Evolutionary conservation across 2,888 invertebrate species (phyloP), one percentile per base, ranked within the genome.

Genomic region (Limnephilus rhombicus): DNA sequence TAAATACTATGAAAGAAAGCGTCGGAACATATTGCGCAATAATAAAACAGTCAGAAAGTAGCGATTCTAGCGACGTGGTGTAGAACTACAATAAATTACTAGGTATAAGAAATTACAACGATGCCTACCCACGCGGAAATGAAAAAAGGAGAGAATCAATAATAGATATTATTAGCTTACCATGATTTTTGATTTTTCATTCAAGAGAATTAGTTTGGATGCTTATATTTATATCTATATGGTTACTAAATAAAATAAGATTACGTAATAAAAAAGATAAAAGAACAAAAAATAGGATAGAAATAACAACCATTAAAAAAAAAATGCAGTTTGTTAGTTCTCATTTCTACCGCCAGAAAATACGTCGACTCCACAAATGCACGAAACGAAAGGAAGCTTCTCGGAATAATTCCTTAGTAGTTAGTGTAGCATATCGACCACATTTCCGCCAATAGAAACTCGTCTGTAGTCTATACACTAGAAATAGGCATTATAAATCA

Each of bases 381-480:
- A 18, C 18, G 53, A 68, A 68, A 68, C 53, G 18, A 24, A 68
- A 18, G 7, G 53, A 5, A 68, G 53, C 18, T 68, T 68, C 53
- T 18, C 18, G 53, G 53, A 68, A 24, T 68, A 7, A 24, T 68
- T 68, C 53, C 53, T 68, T 68, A 68, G 53, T 24, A 68, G 13
- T 24, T 4, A 18, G 1, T 68, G 53, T 68, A 68, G 68, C 49
- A 85, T 92, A 92, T 92, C 92, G 92, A 92, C 90, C 92, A 91
- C 82, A 81, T 81, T 86, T 91, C 89, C 86, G 34, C 92, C 92
- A 92, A 92, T 92, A 88, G 92, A 89, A 89, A 91, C 81, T 49
- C 82, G 91, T 89, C 45, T 89, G 80, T 9, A 87, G 49, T 41
- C 49, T 49, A 88, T 31, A 24, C 41, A 81, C 37, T 45, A 80